Base-by-base conservation (phyloP, 1,140 invertebrate genomes). In the Pseudobourletiella spinata region DNA sequence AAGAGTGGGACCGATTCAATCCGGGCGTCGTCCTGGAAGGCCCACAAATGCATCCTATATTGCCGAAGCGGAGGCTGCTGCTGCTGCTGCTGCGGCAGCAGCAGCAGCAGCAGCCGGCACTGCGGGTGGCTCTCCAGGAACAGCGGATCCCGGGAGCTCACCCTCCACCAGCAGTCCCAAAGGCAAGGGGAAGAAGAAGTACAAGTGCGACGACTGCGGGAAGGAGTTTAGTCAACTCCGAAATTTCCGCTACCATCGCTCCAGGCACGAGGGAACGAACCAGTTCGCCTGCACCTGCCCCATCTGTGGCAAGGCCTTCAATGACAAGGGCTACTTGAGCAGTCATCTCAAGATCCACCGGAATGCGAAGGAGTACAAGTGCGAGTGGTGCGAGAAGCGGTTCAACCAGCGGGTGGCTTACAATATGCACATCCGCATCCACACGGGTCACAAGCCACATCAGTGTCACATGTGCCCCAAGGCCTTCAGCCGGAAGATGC, bases 391-490 rank as follows among this genome's bases (percentile, higher is more conserved):
- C 70, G 84, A 84, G 0, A 87, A 87, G 71, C 82, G 85, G 18
- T 88, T 88, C 70, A 88, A 89, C 74, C 87, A 89, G 72, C 79
- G 86, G 22, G 86, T 88, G 16, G 86, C 85, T 4, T 88, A 86
- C 73, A 88, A 87, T 70, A 88, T 88, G 86, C 87, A 89, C 72
- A 80, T 87, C n/a, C 75, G 86, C 35, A 88, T 88, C 54, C 86
- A 89, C 68, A 88, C 85, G 42, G 85, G 72, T 20, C 51, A 57
- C 56, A 66, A 66, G 43, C 68, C 62, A 4, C 65, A 67, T 42
- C 26, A 64, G 35, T 67, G 65, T 42, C 51, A 58, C 28, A 16
- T 61, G 18, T 67, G 65, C 39, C 25, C 51, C 0, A 67, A 67
- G 51, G 63, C 65, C 24, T 71, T 71, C 55, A 65, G 60, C 29